These are phyloP conservation scores for Triplophysa yarkandensis DNA, from an alignment of 2,797 vertebrate genomes.

Conservation along the genomic window DNA sequence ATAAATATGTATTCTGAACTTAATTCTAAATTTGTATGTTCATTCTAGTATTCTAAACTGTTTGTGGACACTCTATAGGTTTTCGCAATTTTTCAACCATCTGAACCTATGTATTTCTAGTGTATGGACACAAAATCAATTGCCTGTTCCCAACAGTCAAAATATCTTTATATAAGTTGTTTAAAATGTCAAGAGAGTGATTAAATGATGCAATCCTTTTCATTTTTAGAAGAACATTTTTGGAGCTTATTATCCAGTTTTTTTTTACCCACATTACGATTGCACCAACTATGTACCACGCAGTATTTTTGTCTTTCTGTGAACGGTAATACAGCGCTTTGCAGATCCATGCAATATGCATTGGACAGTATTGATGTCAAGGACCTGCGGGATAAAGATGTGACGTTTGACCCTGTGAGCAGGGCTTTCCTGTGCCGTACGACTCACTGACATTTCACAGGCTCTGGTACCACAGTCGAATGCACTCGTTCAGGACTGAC, in stretches of 20 bases:
- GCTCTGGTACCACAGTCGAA: conserved; percentile 29
- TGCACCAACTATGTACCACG: background rate
- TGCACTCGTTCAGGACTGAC: conserved; percentile 43
- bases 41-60: too few species aligned
- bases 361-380: conserved; percentile 25
- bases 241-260: background rate
- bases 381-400: conserved; percentile 27
- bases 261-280: background rate
- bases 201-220: too few species aligned
- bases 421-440: conserved; percentile 31
- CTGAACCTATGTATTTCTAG: too few species aligned
- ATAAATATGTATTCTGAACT: too few species aligned
- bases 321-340: background rate
- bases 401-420: conserved; percentile 19
- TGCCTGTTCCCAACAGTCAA: too few species aligned
- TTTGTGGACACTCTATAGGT: too few species aligned
- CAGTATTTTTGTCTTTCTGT: background rate
- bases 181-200: too few species aligned
- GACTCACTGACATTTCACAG: conserved; percentile 46
- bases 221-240: too few species aligned
- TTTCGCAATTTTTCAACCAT: too few species aligned
- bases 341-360: conserved; percentile 29
- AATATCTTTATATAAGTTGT: too few species aligned
- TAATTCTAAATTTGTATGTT: too few species aligned
- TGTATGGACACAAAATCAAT: too few species aligned